Evolutionary conservation across 2,797 vertebrate genomes (phyloP).

Genomic region (Peromyscus eremicus): DNA sequence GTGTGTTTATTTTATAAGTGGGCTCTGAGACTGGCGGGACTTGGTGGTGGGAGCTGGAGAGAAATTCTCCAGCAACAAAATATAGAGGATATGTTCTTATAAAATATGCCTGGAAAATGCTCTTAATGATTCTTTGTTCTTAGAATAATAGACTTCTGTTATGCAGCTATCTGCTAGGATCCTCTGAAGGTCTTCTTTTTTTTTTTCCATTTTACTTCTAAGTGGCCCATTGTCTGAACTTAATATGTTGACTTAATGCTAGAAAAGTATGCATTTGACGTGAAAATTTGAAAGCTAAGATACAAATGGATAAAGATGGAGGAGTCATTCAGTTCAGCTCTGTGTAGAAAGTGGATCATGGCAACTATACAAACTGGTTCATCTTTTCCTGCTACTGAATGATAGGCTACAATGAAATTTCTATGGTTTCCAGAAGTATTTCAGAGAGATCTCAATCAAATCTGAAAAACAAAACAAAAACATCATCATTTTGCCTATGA

Average conservation of each 20-base stretch:
- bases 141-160: conserved; percentile 28
- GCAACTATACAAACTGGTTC: neutral
- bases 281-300: neutral
- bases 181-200: neutral
- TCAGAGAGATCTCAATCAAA: conserved; percentile 4
- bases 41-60: no score
- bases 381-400: neutral
- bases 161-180: conserved; percentile 22
- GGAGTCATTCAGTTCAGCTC: neutral
- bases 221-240: neutral
- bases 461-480: neutral
- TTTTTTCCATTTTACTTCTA: neutral
- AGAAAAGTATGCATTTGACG: neutral
- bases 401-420: neutral
- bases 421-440: conserved; percentile 28
- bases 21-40: no score
- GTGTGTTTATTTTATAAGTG: no score
- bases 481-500: neutral
- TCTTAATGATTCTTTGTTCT: conserved; percentile 41
- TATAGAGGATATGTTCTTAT: neutral
- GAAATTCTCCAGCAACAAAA: no score
- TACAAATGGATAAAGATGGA: neutral
- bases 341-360: neutral
- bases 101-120: neutral
- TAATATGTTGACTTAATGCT: conserved; percentile 40